phyloP scores from a whole-genome alignment of 2,888 invertebrate genomes.

The Agrochola lota region DNA sequence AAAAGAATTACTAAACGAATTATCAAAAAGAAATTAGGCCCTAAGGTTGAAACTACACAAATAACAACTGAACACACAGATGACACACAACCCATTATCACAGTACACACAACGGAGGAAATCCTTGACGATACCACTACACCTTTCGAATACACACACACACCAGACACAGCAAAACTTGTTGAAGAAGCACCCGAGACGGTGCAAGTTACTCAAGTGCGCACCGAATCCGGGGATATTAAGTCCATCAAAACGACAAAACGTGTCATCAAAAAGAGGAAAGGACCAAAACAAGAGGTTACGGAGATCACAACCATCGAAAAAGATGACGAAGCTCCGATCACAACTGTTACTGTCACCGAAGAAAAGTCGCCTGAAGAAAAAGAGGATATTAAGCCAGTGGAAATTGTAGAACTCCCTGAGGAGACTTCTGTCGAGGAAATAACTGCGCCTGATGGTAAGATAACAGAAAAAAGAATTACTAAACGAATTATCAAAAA shows the following conservation, averaged over 20 bases:
- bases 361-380: not conserved
- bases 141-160: conserved; percentile 8
- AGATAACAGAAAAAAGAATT: not conserved
- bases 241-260: no score
- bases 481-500: not conserved
- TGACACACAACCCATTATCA: conserved; percentile 40
- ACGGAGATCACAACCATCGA: conserved; percentile 86
- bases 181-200: conserved; percentile 30
- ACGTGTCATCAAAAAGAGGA: no score
- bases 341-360: conserved; percentile 32
- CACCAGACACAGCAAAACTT: not conserved
- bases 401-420: not conserved
- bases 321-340: conserved; percentile 78
- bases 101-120: conserved; percentile 16
- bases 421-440: not conserved
- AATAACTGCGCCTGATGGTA: not conserved
- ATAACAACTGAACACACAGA: conserved; percentile 59
- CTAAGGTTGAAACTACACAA: conserved; percentile 68
- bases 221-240: conserved; percentile 58
- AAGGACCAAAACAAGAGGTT: conserved; percentile 82
- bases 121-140: not conserved
- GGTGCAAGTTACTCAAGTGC: conserved; percentile 64
- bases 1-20: conserved; percentile 42
- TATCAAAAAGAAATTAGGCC: conserved; percentile 51
- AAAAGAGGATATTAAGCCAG: not conserved